Evolutionary conservation across 2,888 invertebrate genomes (phyloP).

Genomic region (Diarsia dahlii): DNA sequence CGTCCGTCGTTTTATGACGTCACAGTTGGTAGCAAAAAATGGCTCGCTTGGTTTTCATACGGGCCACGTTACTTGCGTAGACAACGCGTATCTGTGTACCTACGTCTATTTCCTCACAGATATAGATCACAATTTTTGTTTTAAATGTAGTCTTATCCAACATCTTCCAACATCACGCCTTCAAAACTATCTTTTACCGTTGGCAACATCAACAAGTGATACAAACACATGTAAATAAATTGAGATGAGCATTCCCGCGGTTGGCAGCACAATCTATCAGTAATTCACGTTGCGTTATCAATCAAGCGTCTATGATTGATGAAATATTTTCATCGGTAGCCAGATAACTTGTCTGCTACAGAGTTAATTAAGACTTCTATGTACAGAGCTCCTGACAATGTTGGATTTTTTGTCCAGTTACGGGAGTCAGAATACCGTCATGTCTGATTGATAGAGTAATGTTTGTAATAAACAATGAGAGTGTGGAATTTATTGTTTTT

Average conservation of each 20-base stretch:
- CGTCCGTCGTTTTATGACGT: too few species aligned
- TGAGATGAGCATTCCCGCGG: constrained; percentile 86
- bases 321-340: constrained; percentile 89
- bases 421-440: constrained; percentile 32
- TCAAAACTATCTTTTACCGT: constrained; percentile 81
- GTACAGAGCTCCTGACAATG: constrained; percentile 69
- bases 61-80: too few species aligned
- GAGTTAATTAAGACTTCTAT: constrained; percentile 88
- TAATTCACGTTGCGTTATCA: constrained; percentile 90
- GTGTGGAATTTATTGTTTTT: constrained; percentile 22
- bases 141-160: constrained; percentile 44
- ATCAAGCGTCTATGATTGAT: constrained; percentile 89
- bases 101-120: neutral
- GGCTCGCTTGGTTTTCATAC: too few species aligned
- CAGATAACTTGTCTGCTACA: constrained; percentile 87
- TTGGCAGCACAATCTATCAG: constrained; percentile 88
- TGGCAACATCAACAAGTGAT: constrained; percentile 88
- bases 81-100: too few species aligned
- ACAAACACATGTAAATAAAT: constrained; percentile 90
- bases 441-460: constrained; percentile 50
- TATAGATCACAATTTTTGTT: neutral
- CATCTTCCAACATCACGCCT: constrained; percentile 25
- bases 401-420: constrained; percentile 32
- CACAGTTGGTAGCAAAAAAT: too few species aligned
- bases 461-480: constrained; percentile 28